These are phyloP conservation scores for Leptogaster cylindrica DNA, from an alignment of 2,888 invertebrate species.

Conservation along the genomic window DNA sequence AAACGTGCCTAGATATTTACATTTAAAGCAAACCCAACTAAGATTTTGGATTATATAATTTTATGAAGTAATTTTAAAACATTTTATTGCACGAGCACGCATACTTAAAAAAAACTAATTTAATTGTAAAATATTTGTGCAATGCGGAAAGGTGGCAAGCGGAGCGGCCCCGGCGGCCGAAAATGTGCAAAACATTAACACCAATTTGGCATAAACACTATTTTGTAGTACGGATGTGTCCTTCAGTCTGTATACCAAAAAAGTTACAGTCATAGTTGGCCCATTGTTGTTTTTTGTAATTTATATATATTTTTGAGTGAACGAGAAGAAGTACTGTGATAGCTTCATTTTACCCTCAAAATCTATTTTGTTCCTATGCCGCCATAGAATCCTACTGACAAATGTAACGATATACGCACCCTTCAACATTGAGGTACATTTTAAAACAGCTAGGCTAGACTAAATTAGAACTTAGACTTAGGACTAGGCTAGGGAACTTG, in stretches of 20 bases:
- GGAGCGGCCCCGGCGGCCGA: no score
- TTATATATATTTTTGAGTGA: constrained; percentile 41
- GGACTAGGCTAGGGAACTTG: constrained; percentile 30
- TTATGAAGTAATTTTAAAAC: constrained; percentile 11
- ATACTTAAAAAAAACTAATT: no score
- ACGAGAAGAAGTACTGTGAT: constrained; percentile 56
- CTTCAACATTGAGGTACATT: constrained; percentile 19
- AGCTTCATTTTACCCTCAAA: constrained; percentile 52
- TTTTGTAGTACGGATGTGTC: no score
- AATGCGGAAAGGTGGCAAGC: no score
- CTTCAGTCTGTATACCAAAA: background rate
- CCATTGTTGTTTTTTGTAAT: constrained; percentile 43
- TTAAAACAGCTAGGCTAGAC: background rate
- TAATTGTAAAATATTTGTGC: no score
- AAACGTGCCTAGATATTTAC: constrained; percentile 44
- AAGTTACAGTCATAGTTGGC: background rate
- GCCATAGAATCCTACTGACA: constrained; percentile 48
- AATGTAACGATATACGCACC: constrained; percentile 42
- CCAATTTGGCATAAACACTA: no score
- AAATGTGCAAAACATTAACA: no score
- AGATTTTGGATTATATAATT: constrained; percentile 26
- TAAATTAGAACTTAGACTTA: constrained; percentile 21
- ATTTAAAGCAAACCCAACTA: constrained; percentile 29
- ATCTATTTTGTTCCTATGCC: constrained; percentile 50
- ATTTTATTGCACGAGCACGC: no score